phyloP scores from a whole-genome alignment of 2,797 vertebrate species.

The Arrhamphus sclerolepis region DNA sequence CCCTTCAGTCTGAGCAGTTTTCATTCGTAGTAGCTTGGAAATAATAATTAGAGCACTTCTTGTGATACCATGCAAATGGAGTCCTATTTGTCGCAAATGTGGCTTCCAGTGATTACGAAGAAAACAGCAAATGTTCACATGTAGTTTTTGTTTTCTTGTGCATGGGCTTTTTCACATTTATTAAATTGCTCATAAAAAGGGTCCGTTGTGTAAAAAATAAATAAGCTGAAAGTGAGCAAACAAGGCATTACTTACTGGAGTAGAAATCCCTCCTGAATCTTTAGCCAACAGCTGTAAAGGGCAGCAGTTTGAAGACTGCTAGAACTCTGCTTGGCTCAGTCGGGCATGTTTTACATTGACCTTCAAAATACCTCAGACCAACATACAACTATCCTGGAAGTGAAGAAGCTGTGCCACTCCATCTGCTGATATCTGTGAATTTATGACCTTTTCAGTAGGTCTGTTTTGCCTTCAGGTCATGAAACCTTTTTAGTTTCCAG shows the following conservation, averaged over 20 bases:
- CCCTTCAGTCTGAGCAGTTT: neutral
- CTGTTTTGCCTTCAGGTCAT: slow-evolving; percentile 41
- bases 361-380: slow-evolving; percentile 60
- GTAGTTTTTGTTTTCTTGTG: slow-evolving; percentile 17
- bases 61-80: too few relatives aligned
- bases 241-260: slow-evolving; percentile 35
- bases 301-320: slow-evolving; percentile 29
- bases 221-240: slow-evolving; percentile 40
- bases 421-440: slow-evolving; percentile 48
- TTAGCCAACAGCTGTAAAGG: slow-evolving; percentile 38
- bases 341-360: slow-evolving; percentile 53
- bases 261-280: slow-evolving; percentile 45
- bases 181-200: slow-evolving; percentile 26
- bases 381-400: slow-evolving; percentile 34
- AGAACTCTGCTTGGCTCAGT: slow-evolving; percentile 30
- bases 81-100: neutral
- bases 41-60: too few relatives aligned
- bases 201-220: slow-evolving; percentile 43
- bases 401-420: slow-evolving; percentile 33
- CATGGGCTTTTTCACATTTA: slow-evolving; percentile 16
- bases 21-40: neutral
- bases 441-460: slow-evolving; percentile 63
- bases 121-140: slow-evolving; percentile 4
- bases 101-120: neutral
- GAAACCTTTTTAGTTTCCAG: slow-evolving; percentile 48